These are phyloP conservation scores for Anthrax anthrax DNA, from an alignment of 2,888 invertebrate genomes.

Conservation along the genomic window DNA sequence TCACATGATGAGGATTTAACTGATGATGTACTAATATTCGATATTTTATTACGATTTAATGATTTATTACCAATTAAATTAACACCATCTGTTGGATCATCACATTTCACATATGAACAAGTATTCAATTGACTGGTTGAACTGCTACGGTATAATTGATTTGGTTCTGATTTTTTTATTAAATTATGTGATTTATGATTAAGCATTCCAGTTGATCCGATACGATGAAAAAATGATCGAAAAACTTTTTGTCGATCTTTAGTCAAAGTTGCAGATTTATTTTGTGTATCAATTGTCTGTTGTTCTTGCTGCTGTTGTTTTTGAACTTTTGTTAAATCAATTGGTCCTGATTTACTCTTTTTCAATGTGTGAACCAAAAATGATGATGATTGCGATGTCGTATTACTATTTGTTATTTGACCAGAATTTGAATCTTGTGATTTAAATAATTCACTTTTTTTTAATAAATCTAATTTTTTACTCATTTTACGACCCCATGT, in stretches of 20 bases:
- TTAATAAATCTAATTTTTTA: constrained; percentile 58
- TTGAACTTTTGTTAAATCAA: constrained; percentile 33
- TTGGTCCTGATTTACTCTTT: constrained; percentile 42
- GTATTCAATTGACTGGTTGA: constrained; percentile 63
- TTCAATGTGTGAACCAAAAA: constrained; percentile 28
- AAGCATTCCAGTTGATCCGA: constrained; percentile 63
- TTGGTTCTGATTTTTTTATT: constrained; percentile 1
- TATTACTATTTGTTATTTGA: neutral
- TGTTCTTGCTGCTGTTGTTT: constrained; percentile 9
- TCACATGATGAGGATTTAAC: constrained; percentile 57
- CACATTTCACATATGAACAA: constrained; percentile 52
- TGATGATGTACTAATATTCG: constrained; percentile 30
- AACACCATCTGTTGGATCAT: constrained; percentile 66
- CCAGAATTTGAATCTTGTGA: constrained; percentile 10
- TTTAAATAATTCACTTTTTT: constrained; percentile 50
- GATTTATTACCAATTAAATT: constrained; percentile 41
- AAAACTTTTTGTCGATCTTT: constrained; percentile 40
- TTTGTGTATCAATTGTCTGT: constrained; percentile 9
- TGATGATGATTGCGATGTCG: constrained; percentile 18
- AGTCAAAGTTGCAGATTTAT: constrained; percentile 10
- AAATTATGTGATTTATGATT: constrained; percentile 36
- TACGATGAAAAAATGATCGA: constrained; percentile 57
- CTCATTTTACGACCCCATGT: constrained; percentile 70
- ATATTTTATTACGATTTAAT: constrained; percentile 27
- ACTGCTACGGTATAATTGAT: constrained; percentile 51